These are phyloP conservation scores for Hesperophylax magnus DNA, from an alignment of 1,140 invertebrate genomes.

Conservation along the genomic window DNA sequence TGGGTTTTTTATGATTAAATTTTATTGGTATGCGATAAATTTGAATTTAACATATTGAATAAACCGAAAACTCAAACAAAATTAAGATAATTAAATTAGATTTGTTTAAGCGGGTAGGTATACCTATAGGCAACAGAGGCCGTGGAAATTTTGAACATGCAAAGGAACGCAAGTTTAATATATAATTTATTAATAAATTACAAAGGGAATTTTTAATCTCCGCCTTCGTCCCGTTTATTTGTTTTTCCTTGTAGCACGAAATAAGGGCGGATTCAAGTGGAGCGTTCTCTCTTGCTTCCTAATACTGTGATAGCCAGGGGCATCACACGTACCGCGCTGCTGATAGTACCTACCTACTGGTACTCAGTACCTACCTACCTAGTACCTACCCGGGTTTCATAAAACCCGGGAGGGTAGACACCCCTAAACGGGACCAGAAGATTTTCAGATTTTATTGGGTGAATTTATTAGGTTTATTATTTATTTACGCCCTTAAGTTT, in stretches of 20 bases:
- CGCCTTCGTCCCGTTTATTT: not conserved
- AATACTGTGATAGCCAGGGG: slow-evolving; percentile 36
- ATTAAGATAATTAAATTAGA: too few relatives aligned
- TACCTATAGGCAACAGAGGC: too few relatives aligned
- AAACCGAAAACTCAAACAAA: not conserved
- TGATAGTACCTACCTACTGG: not conserved
- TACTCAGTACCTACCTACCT: not conserved
- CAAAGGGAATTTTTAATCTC: slow-evolving; percentile 26
- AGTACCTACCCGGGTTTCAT: too few relatives aligned
- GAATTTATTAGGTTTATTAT: not conserved
- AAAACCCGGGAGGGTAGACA: too few relatives aligned
- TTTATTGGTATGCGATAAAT: not conserved
- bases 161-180: too few relatives aligned
- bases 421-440: too few relatives aligned
- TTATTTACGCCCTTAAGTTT: too few relatives aligned
- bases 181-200: not conserved
- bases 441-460: not conserved
- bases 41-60: not conserved
- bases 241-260: slow-evolving; percentile 5
- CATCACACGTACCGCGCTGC: slow-evolving; percentile 33
- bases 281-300: not conserved
- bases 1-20: not conserved
- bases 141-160: too few relatives aligned
- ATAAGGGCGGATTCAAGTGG: slow-evolving; percentile 17
- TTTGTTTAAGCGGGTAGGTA: too few relatives aligned